These are phyloP conservation scores for Chelonia mydas DNA, from an alignment of 2,797 vertebrate genomes.

Conservation along the genomic window DNA sequence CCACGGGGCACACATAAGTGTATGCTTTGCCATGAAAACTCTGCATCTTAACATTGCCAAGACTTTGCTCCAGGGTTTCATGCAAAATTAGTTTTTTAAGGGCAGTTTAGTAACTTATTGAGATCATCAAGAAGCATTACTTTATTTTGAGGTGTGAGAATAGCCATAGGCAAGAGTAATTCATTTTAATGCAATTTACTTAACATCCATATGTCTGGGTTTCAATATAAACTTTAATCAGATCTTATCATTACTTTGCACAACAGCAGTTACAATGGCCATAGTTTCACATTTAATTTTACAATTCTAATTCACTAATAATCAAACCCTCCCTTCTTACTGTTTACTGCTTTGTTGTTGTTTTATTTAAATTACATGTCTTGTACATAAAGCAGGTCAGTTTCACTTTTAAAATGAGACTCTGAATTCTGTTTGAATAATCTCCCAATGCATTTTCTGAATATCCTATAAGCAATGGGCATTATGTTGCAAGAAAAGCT, in stretches of 20 bases:
- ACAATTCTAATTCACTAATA: constrained; percentile 55
- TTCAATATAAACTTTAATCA: constrained; percentile 82
- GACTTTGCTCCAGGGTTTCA: constrained; percentile 83
- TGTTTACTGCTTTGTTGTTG: constrained; percentile 41
- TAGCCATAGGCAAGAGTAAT: constrained; percentile 82
- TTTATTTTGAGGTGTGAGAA: constrained; percentile 83
- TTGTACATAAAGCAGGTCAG: constrained; percentile 36
- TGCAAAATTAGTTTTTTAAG: constrained; percentile 88
- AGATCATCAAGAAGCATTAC: constrained; percentile 84
- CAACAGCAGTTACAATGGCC: constrained; percentile 50
- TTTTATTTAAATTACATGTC: constrained; percentile 51
- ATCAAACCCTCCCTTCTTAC: constrained; percentile 32
- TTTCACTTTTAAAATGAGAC: constrained; percentile 47
- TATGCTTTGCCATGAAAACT: constrained; percentile 82
- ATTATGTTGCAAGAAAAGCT: constrained; percentile 59
- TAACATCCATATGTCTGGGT: constrained; percentile 75
- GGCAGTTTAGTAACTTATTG: constrained; percentile 88
- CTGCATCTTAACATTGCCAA: constrained; percentile 82
- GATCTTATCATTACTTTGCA: constrained; percentile 74
- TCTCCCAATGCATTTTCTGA: constrained; percentile 38
- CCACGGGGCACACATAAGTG: constrained; percentile 80
- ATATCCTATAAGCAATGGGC: constrained; percentile 21
- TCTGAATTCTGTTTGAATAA: constrained; percentile 43
- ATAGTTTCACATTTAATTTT: constrained; percentile 68
- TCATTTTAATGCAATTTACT: constrained; percentile 80